Conservation (phyloP, 2,113 vertebrate species). For the Ictidomys tridecemlineatus region DNA sequence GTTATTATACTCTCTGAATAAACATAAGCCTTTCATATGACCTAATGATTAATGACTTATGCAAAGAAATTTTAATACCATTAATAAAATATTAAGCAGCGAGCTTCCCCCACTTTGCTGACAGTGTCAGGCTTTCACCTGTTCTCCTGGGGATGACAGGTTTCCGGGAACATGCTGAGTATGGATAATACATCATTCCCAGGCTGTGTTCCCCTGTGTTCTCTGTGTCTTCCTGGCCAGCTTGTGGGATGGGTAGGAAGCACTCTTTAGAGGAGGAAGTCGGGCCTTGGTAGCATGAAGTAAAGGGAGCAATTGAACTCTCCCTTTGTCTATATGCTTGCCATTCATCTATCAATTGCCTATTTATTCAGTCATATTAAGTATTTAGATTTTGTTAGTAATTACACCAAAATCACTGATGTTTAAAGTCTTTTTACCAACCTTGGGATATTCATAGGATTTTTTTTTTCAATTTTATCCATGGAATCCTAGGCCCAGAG, state of each 20-base stretch:
- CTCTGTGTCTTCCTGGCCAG: background rate
- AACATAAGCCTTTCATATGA: slow-evolving; percentile 78
- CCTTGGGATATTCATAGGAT: background rate
- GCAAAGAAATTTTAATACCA: slow-evolving; percentile 75
- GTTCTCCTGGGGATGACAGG: slow-evolving; percentile 60
- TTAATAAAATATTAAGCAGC: slow-evolving; percentile 79
- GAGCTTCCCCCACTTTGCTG: slow-evolving; percentile 70
- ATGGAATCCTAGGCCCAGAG: background rate
- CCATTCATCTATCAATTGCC: background rate
- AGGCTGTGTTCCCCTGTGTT: background rate
- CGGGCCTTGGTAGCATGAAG: too few relatives aligned
- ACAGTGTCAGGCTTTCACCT: slow-evolving; percentile 46
- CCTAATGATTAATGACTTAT: slow-evolving; percentile 85
- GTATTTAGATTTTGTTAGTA: background rate
- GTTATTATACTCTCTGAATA: slow-evolving; percentile 65
- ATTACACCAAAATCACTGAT: background rate
- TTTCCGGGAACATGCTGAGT: slow-evolving; percentile 56
- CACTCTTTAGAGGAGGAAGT: slow-evolving; percentile 10
- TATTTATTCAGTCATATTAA: background rate
- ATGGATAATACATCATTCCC: slow-evolving; percentile 53
- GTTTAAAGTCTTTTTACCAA: background rate
- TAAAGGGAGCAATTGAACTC: background rate
- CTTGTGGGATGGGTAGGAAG: background rate
- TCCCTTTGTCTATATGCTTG: too few relatives aligned
- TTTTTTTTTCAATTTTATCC: background rate